These are phyloP conservation scores for Drosophila siamana DNA, from an alignment of 2,888 invertebrate species.

Conservation along the genomic window DNA sequence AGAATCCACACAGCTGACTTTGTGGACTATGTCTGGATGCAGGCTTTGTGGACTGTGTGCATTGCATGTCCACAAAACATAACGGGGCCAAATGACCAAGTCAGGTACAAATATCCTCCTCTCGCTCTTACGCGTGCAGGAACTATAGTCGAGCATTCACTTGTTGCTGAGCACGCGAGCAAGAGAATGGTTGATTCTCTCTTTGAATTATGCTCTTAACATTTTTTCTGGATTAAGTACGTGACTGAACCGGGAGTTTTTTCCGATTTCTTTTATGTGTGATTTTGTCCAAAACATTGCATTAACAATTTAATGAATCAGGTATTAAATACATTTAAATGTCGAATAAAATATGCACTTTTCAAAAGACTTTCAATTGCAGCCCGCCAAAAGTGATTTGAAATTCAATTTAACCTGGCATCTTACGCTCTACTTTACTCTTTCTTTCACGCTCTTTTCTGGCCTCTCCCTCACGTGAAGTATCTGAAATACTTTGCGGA, in stretches of 20 bases:
- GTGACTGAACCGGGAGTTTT: neutral
- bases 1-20: neutral
- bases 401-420: constrained; percentile 5
- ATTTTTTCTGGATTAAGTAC: neutral
- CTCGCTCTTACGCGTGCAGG: constrained; percentile 2
- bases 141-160: constrained; percentile 11
- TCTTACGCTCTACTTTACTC: constrained; percentile 27
- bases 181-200: constrained; percentile 6
- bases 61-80: constrained; percentile 4
- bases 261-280: neutral
- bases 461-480: constrained; percentile 24
- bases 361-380: neutral
- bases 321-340: neutral
- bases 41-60: neutral
- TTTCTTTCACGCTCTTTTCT: constrained; percentile 12
- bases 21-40: neutral
- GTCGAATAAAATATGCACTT: neutral
- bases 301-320: no score
- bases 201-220: constrained; percentile 9
- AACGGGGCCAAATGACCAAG: neutral
- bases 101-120: constrained; percentile 4
- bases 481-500: constrained; percentile 13
- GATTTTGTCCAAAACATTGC: neutral
- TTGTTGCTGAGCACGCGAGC: constrained; percentile 18
- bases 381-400: constrained; percentile 17